Base-by-base conservation (phyloP, 2,797 vertebrate genomes). In the Hybognathus amarus region DNA sequence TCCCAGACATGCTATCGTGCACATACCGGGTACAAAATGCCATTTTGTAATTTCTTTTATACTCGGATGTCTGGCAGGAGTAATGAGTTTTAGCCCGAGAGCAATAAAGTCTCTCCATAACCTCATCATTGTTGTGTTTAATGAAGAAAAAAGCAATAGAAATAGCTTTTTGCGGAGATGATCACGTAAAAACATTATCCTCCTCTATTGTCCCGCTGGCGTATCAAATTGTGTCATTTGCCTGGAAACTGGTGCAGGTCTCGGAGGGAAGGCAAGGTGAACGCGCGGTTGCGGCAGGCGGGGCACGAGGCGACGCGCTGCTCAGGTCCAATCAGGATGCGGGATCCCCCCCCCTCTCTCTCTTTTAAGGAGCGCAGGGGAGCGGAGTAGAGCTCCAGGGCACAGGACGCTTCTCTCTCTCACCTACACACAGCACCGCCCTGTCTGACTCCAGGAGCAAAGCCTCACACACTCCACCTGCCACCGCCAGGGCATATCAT, bases 211-310 rank as follows among this genome's bases (percentile, higher is more conserved):
- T 92, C 92, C 92, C 90, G 84, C 90, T 89, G 88, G 92, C 93
- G 91, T 94, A 93, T 94, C 93, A 93, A 95, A 95, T 94, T 92
- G 93, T 94, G 93, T 93, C 92, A 94, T 95, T 95, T 95, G 94
- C 94, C 94, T 95, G 93, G 93, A 94, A 95, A 95, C 93, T 94
- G 92, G 93, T 74, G 92, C 93, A 93, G 92, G 93, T 94, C 94
- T 95, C 93, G 77, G 92, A 94, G 94, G 94, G 92, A 92, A 93
- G 91, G 89, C 89, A 90, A 94, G 94, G 94, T 94, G 93, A 94
- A 91, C 45, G 92, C 89, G 90, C 90, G 90, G 91, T 90, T 87
- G 93, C 91, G 86, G 92, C 90, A 85, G 92, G 89, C 90, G 92
- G 40, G 92, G 94, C 91, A 91, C 91, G 89, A 90, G 91, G 83